phyloP scores from a whole-genome alignment of 2,888 invertebrate species.

The Cerceris ruficornis region DNA sequence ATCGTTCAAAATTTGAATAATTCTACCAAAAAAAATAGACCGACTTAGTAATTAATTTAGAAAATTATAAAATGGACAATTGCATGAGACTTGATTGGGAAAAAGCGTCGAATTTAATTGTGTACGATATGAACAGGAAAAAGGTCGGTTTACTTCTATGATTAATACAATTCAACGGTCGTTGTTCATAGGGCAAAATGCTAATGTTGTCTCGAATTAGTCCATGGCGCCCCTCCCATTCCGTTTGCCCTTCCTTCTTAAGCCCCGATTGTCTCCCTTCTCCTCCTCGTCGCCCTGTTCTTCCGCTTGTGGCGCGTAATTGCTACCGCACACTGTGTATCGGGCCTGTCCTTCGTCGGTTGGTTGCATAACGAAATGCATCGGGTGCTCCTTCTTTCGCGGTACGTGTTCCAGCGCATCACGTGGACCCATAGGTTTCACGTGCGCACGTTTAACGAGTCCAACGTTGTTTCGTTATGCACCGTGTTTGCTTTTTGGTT shows the following conservation, averaged over 20 bases:
- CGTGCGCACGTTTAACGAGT: too few species aligned
- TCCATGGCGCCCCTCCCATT: constrained; percentile 63
- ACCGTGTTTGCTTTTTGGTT: too few species aligned
- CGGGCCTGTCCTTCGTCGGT: constrained; percentile 54
- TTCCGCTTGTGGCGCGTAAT: constrained; percentile 58
- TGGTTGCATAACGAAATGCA: constrained; percentile 59
- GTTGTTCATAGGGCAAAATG: constrained; percentile 65
- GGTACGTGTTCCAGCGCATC: constrained; percentile 24
- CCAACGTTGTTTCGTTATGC: too few species aligned
- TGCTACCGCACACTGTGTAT: constrained; percentile 41
- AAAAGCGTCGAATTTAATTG: neutral
- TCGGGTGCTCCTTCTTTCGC: constrained; percentile 31
- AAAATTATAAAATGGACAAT: too few species aligned
- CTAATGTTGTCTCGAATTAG: constrained; percentile 71
- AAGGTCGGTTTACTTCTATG: constrained; percentile 37
- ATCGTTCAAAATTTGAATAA: too few species aligned
- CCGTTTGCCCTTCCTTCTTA: constrained; percentile 31
- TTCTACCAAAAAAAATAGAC: too few species aligned
- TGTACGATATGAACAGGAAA: neutral
- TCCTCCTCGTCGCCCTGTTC: constrained; percentile 29
- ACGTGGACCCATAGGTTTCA: constrained; percentile 21
- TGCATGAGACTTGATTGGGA: neutral
- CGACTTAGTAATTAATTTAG: too few species aligned
- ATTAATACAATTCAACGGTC: constrained; percentile 59
- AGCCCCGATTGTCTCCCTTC: constrained; percentile 1